These are phyloP conservation scores for Chelonus insularis DNA, from an alignment of 1,140 invertebrate genomes.

Conservation along the genomic window DNA sequence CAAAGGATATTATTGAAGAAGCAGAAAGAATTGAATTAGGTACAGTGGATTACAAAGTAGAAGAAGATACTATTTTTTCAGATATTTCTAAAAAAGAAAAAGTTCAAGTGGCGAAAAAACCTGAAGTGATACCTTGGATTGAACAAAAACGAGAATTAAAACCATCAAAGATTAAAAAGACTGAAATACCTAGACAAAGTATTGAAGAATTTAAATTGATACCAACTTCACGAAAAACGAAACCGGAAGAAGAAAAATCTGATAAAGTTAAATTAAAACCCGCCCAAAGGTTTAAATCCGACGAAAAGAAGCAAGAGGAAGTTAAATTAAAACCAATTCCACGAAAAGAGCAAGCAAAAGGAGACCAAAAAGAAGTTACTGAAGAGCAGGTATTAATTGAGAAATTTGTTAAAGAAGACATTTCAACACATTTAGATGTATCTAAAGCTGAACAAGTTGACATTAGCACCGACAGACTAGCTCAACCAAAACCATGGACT, in stretches of 20 bases:
- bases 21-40: conserved; percentile 21
- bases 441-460: conserved; percentile 25
- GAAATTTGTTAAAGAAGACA: conserved; percentile 35
- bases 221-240: no score
- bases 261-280: conserved; percentile 16
- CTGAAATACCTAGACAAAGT: no score
- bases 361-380: neutral
- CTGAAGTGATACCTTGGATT: conserved; percentile 59
- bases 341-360: neutral
- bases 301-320: conserved; percentile 50
- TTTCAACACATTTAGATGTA: conserved; percentile 25
- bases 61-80: conserved; percentile 1
- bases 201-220: no score
- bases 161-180: no score
- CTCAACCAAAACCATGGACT: conserved; percentile 60
- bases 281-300: conserved; percentile 62
- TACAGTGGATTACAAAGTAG: conserved; percentile 15
- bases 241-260: conserved; percentile 39
- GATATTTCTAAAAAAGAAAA: neutral
- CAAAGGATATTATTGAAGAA: conserved; percentile 49
- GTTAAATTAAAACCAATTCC: conserved; percentile 29
- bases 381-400: conserved; percentile 8
- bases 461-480: conserved; percentile 39
- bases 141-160: conserved; percentile 54
- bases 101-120: conserved; percentile 31